A percentile compares a stretch with the other conserved stretches of the same genome.
Conservation (phyloP, 2,888 invertebrate species). For the Baronia brevicornis region DNA sequence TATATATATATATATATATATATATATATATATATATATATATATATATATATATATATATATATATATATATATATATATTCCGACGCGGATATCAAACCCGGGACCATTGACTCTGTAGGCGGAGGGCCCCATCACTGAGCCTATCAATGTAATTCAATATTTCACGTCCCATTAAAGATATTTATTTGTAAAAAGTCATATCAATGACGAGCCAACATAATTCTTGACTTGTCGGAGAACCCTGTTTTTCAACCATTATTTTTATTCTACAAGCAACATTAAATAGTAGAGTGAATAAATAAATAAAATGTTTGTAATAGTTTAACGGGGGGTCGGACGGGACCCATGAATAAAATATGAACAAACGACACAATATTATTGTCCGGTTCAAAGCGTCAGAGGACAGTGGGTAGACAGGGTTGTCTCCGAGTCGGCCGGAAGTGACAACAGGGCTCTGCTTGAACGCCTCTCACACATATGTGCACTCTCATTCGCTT, state of each 20-base stretch:
- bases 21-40: no score
- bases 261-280: constrained; percentile 3
- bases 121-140: no score
- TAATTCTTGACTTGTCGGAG: not conserved
- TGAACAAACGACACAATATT: constrained; percentile 12
- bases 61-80: no score
- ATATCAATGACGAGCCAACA: not conserved
- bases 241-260: constrained; percentile 1
- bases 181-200: no score
- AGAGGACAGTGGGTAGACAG: constrained; percentile 5
- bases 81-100: no score
- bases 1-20: no score
- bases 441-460: not conserved
- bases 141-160: no score
- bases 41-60: no score
- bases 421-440: not conserved
- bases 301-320: constrained; percentile 13
- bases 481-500: not conserved
- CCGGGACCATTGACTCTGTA: no score
- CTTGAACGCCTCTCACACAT: not conserved
- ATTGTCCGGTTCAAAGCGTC: constrained; percentile 9
- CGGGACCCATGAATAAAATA: constrained; percentile 10
- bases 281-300: constrained; percentile 8
- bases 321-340: constrained; percentile 8
- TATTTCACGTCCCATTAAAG: no score